Evolutionary conservation across 2,888 invertebrate genomes (phyloP), one percentile per base, ranked within the genome.

Genomic region (Tenthredo distinguenda): DNA sequence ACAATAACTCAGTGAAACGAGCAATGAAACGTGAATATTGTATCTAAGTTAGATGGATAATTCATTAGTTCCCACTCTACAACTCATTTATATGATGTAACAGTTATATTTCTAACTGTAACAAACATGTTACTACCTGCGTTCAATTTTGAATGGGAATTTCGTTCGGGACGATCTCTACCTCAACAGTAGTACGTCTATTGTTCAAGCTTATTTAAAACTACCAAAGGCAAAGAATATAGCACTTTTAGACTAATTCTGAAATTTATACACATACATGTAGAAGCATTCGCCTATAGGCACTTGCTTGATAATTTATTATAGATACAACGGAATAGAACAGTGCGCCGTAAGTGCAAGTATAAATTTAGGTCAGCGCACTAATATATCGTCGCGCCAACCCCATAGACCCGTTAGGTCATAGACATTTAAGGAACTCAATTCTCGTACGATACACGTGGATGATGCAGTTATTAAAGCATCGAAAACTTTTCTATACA

Each of bases 311-410:
- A 55, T 55, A 55, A 55, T 55, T 55, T 55, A n/a, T n/a, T 55
- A n/a, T n/a, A 55, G n/a, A 55, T n/a, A n/a, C 7, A 55, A 55
- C 55, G 10, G 55, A 47, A 47, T 26, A 26, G 21, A 65, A n/a
- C 65, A 26, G 72, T 18, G 72, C 40, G n/a, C n/a, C 18, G 3
- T 40, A 15, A 74, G 43, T 74, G 40, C 40, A 74, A 9, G 21
- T 62, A 74, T 74, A 74, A 47, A 74, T 74, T 74, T 43, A 43
- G 74, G 74, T 74, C 74, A 43, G 34, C 34, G 40, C 72, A 40
- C 43, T 21, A 72, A 21, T 21, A 74, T 74, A 74, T 26, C 34
- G 68, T 26, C 12, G 43, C 71, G 71, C 7, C 71, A 72, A 72
- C 71, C 71, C 71, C 71, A 18, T 72, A 37, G 71, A 72, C 34